Percentiles rank a stretch among this genome's conserved stretches.
Evolutionary conservation across 2,113 vertebrate genomes (phyloP).

Genomic region (Eolophus roseicapilla): DNA sequence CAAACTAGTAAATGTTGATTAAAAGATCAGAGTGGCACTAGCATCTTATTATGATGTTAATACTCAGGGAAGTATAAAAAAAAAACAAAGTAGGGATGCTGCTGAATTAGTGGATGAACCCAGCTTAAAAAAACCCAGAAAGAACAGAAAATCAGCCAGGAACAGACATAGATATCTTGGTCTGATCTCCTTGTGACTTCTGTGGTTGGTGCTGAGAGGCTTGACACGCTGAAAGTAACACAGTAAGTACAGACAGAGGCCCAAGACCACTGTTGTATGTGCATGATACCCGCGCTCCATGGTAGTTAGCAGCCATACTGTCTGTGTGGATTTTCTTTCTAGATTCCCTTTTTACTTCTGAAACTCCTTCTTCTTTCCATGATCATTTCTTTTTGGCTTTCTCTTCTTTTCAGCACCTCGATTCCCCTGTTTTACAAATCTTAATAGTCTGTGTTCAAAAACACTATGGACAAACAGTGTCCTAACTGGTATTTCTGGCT

Average conservation of each 20-base stretch:
- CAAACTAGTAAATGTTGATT: not conserved
- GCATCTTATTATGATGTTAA: not conserved
- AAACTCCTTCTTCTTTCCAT: not conserved
- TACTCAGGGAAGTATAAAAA: not conserved
- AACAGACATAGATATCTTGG: not conserved
- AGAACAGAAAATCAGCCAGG: not conserved
- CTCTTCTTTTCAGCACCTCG: not conserved
- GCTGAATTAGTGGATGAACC: not conserved
- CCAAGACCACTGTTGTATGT: fast-evolving
- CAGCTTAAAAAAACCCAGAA: not conserved
- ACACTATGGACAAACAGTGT: too few relatives aligned
- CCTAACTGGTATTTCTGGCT: not conserved
- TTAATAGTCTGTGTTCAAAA: not conserved
- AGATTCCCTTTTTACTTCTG: not conserved
- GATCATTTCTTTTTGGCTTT: not conserved
- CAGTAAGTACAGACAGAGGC: not conserved
- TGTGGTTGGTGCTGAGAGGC: not conserved
- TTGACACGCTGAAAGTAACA: not conserved
- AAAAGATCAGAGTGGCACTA: not conserved
- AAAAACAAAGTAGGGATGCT: not conserved
- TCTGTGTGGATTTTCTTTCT: not conserved
- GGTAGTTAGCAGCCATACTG: not conserved
- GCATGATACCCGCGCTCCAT: fast-evolving
- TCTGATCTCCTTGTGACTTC: not conserved
- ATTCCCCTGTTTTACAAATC: not conserved